Conservation (phyloP, 2,797 vertebrate genomes). For the Danionella dracula region DNA sequence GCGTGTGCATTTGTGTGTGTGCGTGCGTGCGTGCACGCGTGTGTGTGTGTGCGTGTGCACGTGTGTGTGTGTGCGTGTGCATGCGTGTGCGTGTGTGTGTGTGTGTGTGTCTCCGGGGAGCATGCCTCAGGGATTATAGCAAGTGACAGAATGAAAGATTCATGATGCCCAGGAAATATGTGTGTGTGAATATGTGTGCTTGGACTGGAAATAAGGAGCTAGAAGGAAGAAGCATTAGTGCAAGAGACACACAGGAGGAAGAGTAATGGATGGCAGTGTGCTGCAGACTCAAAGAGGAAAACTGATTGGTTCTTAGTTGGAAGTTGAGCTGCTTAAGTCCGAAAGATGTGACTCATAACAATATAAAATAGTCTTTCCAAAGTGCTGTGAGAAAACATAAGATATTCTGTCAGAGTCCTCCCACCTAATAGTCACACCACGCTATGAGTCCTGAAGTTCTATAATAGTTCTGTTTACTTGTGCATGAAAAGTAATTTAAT, state of each 20-base stretch:
- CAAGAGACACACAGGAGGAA: conserved; percentile 3
- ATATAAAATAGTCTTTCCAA: background rate
- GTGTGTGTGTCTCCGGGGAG: conserved; percentile 58
- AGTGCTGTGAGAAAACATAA: background rate
- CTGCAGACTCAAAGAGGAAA: conserved; percentile 3
- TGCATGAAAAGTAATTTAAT: conserved; percentile 7
- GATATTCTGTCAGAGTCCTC: background rate
- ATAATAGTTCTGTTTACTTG: conserved; percentile 32
- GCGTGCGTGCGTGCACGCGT: conserved; percentile 53
- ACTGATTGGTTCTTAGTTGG: background rate
- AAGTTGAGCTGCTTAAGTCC: conserved; percentile 1
- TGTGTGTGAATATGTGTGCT: conserved; percentile 29
- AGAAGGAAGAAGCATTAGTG: background rate
- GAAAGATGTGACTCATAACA: background rate
- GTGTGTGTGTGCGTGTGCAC: background rate
- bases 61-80: conserved; percentile 11
- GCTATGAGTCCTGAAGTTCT: conserved; percentile 2
- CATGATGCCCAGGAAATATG: conserved; percentile 61
- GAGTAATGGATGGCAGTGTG: background rate
- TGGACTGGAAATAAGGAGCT: conserved; percentile 1
- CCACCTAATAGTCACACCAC: conserved; percentile 1
- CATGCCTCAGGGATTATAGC: conserved; percentile 79
- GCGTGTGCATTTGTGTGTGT: conserved; percentile 54
- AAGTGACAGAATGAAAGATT: conserved; percentile 75
- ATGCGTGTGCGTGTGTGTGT: conserved; percentile 58